Base-by-base conservation (phyloP, 2,888 invertebrate genomes). In the Byasa hedistus region DNA sequence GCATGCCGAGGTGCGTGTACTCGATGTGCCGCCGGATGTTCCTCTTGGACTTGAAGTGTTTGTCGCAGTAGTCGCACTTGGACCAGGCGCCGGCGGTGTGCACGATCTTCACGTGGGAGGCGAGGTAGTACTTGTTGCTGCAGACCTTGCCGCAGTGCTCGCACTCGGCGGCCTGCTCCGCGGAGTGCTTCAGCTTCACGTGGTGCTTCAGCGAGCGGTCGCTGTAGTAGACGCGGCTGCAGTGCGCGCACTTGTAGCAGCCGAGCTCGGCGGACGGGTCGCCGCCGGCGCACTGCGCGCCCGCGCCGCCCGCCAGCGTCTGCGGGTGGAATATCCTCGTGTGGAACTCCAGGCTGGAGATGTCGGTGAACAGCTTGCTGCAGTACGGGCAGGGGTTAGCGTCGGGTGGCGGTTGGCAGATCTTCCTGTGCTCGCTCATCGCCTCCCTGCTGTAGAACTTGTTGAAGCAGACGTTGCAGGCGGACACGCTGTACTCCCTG, bases 61-160 rank as follows among this genome's bases (percentile, higher is more conserved):
- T 89, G 0, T 87, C 84, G 22, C 89, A 89, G 44, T 86, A 87
- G 36, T 87, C 85, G n/a, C 89, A 89, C 68, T 85, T 82, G 0
- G 85, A 82, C 80, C 82, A 82, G 0, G 81, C 73, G 5, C 79
- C 79, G 51, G 79, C 79, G 3, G 73, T 83, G 57, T 89, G 89
- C 0, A 86, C 86, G 0, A 86, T 85, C 75, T 87, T 89, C 0
- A 85, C 83, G 52, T 89, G 89, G 0, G 85, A 84, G 0, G 85
- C 86, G 0, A 89, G 69, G 44, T 88, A 89, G 54, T 88, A 88
- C 54, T 87, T 87, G 61, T 89, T 89, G 23, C 75, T 87, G 72
- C 85, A 89, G 0, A 85, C 73, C 73, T 88, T 87, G 0, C 80
- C 81, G 39, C 89, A 89, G 4, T 76, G 64, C 4, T 78, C 72